These are phyloP conservation scores for Encarsia formosa DNA, from an alignment of 2,888 invertebrate genomes.

Conservation along the genomic window DNA sequence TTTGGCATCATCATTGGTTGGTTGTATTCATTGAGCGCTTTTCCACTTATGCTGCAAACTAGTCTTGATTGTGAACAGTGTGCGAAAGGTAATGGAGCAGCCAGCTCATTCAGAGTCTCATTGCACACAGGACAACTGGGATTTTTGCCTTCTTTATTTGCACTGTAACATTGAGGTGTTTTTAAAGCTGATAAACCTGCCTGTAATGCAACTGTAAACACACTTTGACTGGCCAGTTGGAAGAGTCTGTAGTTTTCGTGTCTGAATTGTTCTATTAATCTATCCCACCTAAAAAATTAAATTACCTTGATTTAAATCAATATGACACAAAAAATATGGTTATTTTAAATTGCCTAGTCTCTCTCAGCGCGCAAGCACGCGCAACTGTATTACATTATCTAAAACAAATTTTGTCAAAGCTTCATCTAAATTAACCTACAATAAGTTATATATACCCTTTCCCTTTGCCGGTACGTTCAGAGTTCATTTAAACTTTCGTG, in stretches of 20 bases:
- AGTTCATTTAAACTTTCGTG: no score
- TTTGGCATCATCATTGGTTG: conserved; percentile 98
- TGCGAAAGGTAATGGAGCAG: conserved; percentile 83
- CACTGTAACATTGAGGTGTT: conserved; percentile 67
- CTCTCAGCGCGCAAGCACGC: no score
- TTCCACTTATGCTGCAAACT: conserved; percentile 85
- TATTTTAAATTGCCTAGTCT: no score
- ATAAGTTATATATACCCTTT: no score
- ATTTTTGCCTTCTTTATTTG: conserved; percentile 63
- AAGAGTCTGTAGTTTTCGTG: conserved; percentile 91
- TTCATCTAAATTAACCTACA: no score
- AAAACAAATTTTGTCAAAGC: no score
- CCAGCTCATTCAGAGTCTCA: conserved; percentile 80
- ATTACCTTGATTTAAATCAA: no score
- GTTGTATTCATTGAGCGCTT: conserved; percentile 94
- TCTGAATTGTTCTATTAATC: conserved; percentile 84
- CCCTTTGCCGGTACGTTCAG: no score
- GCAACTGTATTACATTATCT: no score
- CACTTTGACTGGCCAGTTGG: conserved; percentile 86
- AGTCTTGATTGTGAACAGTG: conserved; percentile 95
- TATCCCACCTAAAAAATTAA: conserved; percentile 70
- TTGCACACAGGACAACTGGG: conserved; percentile 91
- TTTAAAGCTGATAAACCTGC: conserved; percentile 93
- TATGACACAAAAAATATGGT: no score
- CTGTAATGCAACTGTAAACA: conserved; percentile 87